phyloP scores from a whole-genome alignment of 30 jellyfish, hydroid and myxozoan species.

The Aurelia sp. region DNA sequence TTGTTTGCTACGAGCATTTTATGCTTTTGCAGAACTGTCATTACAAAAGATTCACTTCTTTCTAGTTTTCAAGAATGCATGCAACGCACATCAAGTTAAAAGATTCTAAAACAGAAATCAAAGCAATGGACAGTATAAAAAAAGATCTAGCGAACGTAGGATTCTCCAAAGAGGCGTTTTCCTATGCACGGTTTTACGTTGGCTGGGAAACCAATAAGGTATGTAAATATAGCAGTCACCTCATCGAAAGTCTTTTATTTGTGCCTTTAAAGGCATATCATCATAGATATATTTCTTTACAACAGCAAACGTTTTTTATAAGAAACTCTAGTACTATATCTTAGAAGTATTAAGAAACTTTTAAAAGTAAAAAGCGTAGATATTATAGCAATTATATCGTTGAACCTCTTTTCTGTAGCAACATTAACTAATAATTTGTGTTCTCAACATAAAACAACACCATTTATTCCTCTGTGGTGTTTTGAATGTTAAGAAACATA shows the following conservation, averaged over 20 bases:
- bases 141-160: constrained; percentile 19
- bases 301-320: too few species aligned
- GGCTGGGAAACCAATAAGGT: constrained; percentile 91
- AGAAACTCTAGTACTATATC: too few species aligned
- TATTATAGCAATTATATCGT: too few species aligned
- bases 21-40: too few species aligned
- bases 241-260: background rate
- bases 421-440: too few species aligned
- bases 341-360: too few species aligned
- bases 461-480: too few species aligned
- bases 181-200: constrained; percentile 62
- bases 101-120: constrained; percentile 67
- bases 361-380: too few species aligned
- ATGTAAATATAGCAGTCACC: background rate
- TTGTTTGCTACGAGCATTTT: too few species aligned
- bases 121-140: constrained; percentile 86
- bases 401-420: too few species aligned
- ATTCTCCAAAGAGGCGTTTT: constrained; percentile 60
- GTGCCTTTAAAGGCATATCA: background rate
- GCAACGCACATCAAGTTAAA: constrained; percentile 58
- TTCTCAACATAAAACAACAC: too few species aligned
- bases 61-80: constrained; percentile 65
- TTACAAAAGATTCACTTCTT: background rate
- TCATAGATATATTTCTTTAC: background rate
- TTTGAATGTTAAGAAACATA: too few species aligned